A percentile compares a stretch with the other conserved stretches of the same genome.
phyloP scores from a whole-genome alignment of 2,113 vertebrate genomes.

The Dasypus novemcinctus region DNA sequence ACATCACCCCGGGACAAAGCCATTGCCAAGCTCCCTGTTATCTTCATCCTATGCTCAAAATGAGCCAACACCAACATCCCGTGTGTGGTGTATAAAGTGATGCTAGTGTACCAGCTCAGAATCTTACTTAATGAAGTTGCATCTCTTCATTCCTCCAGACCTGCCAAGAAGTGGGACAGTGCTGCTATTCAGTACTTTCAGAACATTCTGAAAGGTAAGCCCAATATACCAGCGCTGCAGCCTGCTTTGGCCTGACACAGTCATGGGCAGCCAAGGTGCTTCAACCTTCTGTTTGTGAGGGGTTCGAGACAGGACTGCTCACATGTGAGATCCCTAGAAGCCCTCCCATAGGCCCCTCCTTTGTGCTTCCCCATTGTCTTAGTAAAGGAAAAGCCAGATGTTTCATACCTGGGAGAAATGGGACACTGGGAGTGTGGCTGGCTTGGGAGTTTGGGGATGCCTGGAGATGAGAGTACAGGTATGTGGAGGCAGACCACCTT shows the following conservation, averaged over 20 bases:
- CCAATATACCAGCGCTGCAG: rapidly evolving
- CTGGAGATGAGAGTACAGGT: background rate
- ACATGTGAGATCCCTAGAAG: background rate
- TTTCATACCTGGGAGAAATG: background rate
- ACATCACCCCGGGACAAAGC: background rate
- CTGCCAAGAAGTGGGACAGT: conserved; percentile 88
- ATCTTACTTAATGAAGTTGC: background rate
- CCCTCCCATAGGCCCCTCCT: background rate
- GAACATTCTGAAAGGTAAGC: conserved; percentile 88
- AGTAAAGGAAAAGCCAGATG: background rate
- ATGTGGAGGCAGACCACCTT: background rate
- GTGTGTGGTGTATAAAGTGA: background rate
- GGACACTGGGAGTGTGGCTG: background rate
- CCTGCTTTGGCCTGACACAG: background rate
- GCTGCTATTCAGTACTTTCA: conserved; percentile 90
- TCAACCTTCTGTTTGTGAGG: background rate
- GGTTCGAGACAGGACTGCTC: rapidly evolving
- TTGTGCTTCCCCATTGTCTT: background rate
- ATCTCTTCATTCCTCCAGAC: conserved; percentile 81
- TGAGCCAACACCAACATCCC: rapidly evolving
- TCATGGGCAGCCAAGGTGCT: background rate
- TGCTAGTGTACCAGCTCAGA: background rate
- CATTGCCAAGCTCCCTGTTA: background rate
- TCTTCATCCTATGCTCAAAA: rapidly evolving
- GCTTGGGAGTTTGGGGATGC: background rate